Evolutionary conservation across 2,888 invertebrate genomes (phyloP).

Genomic region (Clivina fossor): DNA sequence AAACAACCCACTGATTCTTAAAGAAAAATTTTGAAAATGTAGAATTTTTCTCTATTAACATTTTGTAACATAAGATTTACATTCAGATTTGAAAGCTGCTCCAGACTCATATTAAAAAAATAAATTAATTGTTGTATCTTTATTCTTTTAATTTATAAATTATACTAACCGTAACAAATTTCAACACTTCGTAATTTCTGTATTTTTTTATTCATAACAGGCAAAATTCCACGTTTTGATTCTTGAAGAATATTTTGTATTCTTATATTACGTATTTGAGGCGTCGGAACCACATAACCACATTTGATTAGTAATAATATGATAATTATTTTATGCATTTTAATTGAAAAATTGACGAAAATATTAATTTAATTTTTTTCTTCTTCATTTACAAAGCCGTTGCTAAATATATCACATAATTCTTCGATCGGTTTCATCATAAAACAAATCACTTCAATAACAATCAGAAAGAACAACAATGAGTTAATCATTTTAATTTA

Average conservation of each 20-base stretch:
- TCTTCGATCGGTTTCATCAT: slow-evolving; percentile 7
- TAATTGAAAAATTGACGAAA: too few relatives aligned
- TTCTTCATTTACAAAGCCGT: too few relatives aligned
- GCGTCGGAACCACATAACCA: not conserved
- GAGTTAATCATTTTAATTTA: slow-evolving; percentile 16
- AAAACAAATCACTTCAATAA: slow-evolving; percentile 4
- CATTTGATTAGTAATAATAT: not conserved
- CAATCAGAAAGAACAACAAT: not conserved
- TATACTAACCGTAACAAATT: slow-evolving; percentile 23
- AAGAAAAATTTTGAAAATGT: slow-evolving; percentile 37
- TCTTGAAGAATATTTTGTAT: slow-evolving; percentile 3
- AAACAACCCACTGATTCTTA: slow-evolving; percentile 62
- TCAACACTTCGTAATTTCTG: slow-evolving; percentile 9
- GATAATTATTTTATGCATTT: too few relatives aligned
- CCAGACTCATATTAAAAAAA: not conserved
- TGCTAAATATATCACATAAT: slow-evolving; percentile 15
- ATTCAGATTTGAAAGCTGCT: not conserved
- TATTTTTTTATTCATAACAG: slow-evolving; percentile 12
- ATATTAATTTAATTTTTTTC: too few relatives aligned
- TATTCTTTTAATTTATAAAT: not conserved
- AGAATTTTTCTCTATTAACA: not conserved
- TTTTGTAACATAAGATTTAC: not conserved
- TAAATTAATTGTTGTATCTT: not conserved
- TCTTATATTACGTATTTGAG: slow-evolving; percentile 11
- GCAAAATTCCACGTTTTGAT: slow-evolving; percentile 3